Evolutionary conservation across 2,888 invertebrate genomes (phyloP), one percentile per base, ranked within the genome.

Genomic region (Fragum sueziense): DNA sequence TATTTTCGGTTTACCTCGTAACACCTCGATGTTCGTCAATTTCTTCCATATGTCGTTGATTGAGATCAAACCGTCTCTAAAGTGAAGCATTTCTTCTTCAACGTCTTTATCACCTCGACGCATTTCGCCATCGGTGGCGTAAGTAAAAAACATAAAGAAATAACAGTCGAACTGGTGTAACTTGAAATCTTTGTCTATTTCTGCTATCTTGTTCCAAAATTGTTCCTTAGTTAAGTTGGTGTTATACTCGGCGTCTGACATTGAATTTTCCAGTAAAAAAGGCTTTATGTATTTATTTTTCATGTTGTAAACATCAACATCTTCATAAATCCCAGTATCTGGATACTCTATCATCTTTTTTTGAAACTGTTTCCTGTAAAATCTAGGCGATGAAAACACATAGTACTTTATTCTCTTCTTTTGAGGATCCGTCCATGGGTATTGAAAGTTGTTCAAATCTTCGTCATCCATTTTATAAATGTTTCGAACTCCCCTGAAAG

Each of bases 71-170:
- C 65, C 65, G 41, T 65, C 65, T 25, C 9, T 6, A 22, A 65
- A 65, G 20, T 65, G 65, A 6, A 65, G 41, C 25, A 33, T 41
- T 27, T 65, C 65, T 25, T 65, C 41, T 65, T 41, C 65, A 0
- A 65, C 41, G 9, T 14, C 7, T 22, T 27, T 65, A 1, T 65
- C 41, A 25, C 27, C 41, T 27, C n/a, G 9, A 27, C 2, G 22
- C 20, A 34, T 34, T 25, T n/a, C 27, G 1, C 25, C 65, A 33
- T 41, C 34, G 11, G 1, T 25, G 9, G 41, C 2, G 11, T 41
- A 65, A 27, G 65, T 65, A 41, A 65, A 65, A 65, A 65, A 65
- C 41, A 65, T 65, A 27, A 65, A 65, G 41, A 65, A 65, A 27
- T 41, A 65, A 41, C 65, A 65, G n/a, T 65, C 65, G 41, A 25